Base-by-base conservation (phyloP, 2,888 invertebrate genomes). In the Hanleya hanleyi region DNA sequence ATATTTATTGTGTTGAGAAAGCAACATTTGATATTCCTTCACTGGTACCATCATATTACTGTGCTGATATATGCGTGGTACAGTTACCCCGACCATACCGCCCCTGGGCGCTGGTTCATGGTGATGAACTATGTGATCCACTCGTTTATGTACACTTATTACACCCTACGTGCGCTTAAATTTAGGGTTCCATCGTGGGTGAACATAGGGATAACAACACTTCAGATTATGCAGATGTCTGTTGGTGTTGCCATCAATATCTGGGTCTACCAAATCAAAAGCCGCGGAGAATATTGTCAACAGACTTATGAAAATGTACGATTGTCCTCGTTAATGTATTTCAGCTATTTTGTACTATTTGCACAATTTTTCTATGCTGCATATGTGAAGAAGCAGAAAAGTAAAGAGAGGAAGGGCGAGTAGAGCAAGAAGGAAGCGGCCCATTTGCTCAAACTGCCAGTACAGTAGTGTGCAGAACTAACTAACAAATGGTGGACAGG, bases 221-320 rank as follows among this genome's bases (percentile, higher is more conserved):
- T 96, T 68, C 97, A 98, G 90, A 93, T 98, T 70, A 92, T 94
- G 33, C 98, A 98, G 92, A 98, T 98, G 97, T 93, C 97, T 67
- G 93, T 97, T 78, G 98, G 98, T n/a, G 96, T 96, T 91, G 93
- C 94, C 66, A 95, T 98, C 87, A 97, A 97, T 91, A 92, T 96
- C 75, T 96, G 95, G 94, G 96, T 97, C 1, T 88, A 88, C 75
- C 76, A 81, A 32, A 76, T 84, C 35, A 84, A 88, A 67, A 80
- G 79, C 36, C 69, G 81, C 72, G 86, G 87, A 7, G 87, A 88
- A 51, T 79, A 83, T 70, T 92, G 92, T 78, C 88, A 91, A 67
- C 90, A 90, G 73, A 89, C 90, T 3, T 88, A 86, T 78, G 86
- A 85, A 67, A 91, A 91, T 80, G 79, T 91, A 57, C 81, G 81